Evolutionary conservation across 2,888 invertebrate genomes (phyloP), one percentile per base, ranked within the genome.

Genomic region (Campoplex nolae): DNA sequence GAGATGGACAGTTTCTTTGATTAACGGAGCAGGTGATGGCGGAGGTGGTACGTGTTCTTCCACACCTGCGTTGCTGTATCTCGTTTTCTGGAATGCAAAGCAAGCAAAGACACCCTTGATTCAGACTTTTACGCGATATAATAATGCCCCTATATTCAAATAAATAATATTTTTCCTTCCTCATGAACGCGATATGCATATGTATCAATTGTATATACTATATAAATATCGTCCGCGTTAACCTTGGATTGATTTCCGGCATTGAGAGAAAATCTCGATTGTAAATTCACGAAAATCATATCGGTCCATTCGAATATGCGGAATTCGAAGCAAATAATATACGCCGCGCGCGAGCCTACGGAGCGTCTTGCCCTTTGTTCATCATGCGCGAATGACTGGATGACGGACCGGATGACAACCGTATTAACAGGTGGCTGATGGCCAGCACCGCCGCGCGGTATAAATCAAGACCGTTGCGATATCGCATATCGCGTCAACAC

Each of bases 1-100:
- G 86, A 93, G 88, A 71, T 93, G 92, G 18, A 91, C 90, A 48
- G 92, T 90, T 78, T 95, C 94, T 87, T 94, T 94, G 75, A 93
- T 87, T 67, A 91, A 92, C 1, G 94, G 94, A 35, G 95, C 95
- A 48, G 96, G 23, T 23, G 23, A 95, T n/a, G 96, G 95, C 45
- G 95, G 95, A 3, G 95, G 95, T 51, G 95, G 95, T 73, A 95
- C 95, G 91, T 95, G 95, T 89, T 95, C 95, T 83, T 95, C 95
- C 84, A 95, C 95, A 74, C 91, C 93, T 28, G 89, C 91, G 35
- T 94, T 94, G 67, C 93, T 93, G 91, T 95, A 95, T 82, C 95
- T 95, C 70, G 95, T 94, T 93, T 95, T 96, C 96, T 96, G 94
- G 35, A 95, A 95, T 86, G 80, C 62, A 51, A 48, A 77, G 62